phyloP scores from a whole-genome alignment of 1,140 invertebrate species.

The Calliopsis andreniformis region DNA sequence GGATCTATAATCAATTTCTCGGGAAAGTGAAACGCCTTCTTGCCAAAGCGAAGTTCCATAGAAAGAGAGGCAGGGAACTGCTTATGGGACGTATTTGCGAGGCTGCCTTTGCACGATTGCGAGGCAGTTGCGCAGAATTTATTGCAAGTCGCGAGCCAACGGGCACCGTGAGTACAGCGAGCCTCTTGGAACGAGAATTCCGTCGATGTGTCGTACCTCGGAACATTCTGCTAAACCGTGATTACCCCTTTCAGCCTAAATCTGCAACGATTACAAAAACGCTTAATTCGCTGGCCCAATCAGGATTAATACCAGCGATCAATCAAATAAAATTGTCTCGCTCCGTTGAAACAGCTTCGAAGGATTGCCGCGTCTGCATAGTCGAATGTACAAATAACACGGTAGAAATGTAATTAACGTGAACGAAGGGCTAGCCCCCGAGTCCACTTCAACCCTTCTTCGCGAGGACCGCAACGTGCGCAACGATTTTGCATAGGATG shows the following conservation, averaged over 20 bases:
- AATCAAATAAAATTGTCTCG: background rate
- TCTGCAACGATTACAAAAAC: background rate
- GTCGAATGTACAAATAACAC: background rate
- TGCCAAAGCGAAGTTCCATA: background rate
- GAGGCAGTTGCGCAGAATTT: conserved; percentile 41
- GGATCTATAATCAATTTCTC: background rate
- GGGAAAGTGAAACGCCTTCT: background rate
- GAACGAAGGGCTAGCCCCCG: conserved; percentile 1
- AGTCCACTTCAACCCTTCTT: conserved; percentile 55
- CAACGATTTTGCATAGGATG: conserved; percentile 62
- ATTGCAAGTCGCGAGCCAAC: conserved; percentile 24
- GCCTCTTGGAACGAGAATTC: conserved; percentile 38
- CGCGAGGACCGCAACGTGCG: conserved; percentile 47
- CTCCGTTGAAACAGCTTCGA: background rate
- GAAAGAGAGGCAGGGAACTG: background rate
- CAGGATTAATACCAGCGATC: background rate
- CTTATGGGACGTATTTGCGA: background rate
- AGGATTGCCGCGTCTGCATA: background rate
- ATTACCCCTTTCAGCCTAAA: too few species aligned
- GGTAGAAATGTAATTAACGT: conserved; percentile 56
- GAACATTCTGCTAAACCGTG: conserved; percentile 19
- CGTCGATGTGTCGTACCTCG: conserved; percentile 30
- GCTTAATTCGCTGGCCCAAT: background rate
- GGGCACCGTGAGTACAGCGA: background rate
- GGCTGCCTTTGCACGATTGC: conserved; percentile 15